Evolutionary conservation across 2,797 vertebrate species (phyloP).

Genomic region (Falco naumanni): DNA sequence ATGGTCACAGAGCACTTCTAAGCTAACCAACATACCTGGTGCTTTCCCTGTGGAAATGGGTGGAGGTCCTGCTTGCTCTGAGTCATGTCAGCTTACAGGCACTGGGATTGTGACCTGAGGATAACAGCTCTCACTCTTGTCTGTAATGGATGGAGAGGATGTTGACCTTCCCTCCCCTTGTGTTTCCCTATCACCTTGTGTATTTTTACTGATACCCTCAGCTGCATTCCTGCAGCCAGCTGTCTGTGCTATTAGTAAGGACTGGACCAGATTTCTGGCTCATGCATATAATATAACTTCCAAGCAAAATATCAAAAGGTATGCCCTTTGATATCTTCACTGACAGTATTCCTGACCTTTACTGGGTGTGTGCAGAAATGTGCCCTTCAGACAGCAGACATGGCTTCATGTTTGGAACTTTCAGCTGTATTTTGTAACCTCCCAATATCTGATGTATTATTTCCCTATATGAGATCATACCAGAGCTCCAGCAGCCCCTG

Average conservation of each 20-base stretch:
- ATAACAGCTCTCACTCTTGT: constrained; percentile 4
- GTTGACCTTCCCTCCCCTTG: constrained; percentile 30
- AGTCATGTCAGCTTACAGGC: not conserved
- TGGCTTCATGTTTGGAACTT: not conserved
- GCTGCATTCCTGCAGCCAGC: constrained; percentile 37
- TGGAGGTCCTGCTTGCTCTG: not conserved
- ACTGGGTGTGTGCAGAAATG: constrained; percentile 21
- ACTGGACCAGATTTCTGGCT: constrained; percentile 34
- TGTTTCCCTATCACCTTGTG: constrained; percentile 7
- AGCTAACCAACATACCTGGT: not conserved
- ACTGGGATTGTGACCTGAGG: not conserved
- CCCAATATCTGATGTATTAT: not conserved
- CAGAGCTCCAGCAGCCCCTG: not conserved
- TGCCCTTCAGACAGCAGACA: not conserved
- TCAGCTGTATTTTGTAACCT: not conserved
- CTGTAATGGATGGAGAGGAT: not conserved
- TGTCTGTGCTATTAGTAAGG: constrained; percentile 20
- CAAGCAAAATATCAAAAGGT: constrained; percentile 59
- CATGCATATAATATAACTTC: not conserved
- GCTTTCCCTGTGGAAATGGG: constrained; percentile 27
- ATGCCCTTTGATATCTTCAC: constrained; percentile 54
- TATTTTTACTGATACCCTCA: constrained; percentile 36
- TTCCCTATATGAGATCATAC: not conserved
- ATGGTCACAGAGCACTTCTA: not conserved
- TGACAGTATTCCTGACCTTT: constrained; percentile 3